Conservation (phyloP, 2,888 invertebrate species). For the Drosophila ustulata region DNA sequence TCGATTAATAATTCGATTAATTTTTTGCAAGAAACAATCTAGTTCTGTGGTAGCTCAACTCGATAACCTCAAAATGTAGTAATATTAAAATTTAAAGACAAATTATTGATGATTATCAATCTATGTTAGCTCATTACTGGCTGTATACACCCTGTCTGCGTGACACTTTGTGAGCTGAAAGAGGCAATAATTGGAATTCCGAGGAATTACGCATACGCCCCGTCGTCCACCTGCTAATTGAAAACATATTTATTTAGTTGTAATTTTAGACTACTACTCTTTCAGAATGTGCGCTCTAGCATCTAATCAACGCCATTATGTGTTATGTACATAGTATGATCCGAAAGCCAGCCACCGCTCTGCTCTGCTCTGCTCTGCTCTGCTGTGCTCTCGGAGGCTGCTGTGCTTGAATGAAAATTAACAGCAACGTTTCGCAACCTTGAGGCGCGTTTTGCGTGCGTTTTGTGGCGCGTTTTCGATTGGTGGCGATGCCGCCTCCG, state of each 20-base stretch:
- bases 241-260: conserved; percentile 11
- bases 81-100: too few relatives aligned
- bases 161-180: not conserved
- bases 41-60: too few relatives aligned
- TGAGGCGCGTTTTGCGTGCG: conserved; percentile 40
- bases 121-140: too few relatives aligned
- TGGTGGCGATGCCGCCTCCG: conserved; percentile 19
- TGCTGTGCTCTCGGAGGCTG: not conserved
- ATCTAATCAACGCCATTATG: not conserved
- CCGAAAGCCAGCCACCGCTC: not conserved
- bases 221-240: not conserved
- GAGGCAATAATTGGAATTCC: conserved; percentile 1
- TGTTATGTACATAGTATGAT: not conserved
- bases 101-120: too few relatives aligned
- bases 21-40: too few relatives aligned
- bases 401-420: conserved; percentile 42
- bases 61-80: too few relatives aligned
- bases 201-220: not conserved
- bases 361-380: conserved; percentile 9
- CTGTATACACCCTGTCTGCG: too few relatives aligned
- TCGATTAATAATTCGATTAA: too few relatives aligned
- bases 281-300: not conserved
- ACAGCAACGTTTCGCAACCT: conserved; percentile 46
- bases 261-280: not conserved
- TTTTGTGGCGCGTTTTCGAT: conserved; percentile 25